Percentiles rank a stretch among this genome's conserved stretches.
These are phyloP conservation scores for Pongo pygmaeus DNA, from an alignment of 2,113 vertebrate genomes.

Conservation along the genomic window DNA sequence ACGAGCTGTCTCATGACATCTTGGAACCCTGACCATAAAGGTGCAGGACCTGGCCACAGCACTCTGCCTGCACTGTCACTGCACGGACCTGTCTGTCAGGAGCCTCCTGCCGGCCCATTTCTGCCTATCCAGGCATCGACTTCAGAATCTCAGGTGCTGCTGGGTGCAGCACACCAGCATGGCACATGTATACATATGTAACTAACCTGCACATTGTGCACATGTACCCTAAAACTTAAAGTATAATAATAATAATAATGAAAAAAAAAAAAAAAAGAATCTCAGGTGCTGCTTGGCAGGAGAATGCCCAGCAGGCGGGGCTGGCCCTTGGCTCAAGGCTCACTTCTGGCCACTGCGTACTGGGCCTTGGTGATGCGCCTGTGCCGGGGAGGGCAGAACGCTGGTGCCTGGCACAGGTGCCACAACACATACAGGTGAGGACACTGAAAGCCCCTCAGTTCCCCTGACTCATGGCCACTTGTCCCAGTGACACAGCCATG, in stretches of 20 bases:
- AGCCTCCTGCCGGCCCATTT: not conserved
- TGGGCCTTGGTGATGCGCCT: too few species aligned
- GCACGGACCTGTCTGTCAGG: fast-evolving
- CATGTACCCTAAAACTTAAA: too few species aligned
- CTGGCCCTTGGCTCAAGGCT: not conserved
- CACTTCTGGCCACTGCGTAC: too few species aligned
- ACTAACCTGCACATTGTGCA: too few species aligned
- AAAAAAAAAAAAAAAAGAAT: too few species aligned
- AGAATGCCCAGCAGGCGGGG: not conserved
- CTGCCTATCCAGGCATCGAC: not conserved
- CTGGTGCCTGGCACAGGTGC: not conserved
- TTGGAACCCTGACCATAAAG: not conserved
- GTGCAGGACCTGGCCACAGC: not conserved
- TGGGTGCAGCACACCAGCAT: too few species aligned
- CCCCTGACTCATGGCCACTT: not conserved
- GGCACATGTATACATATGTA: too few species aligned
- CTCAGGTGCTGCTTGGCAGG: not conserved
- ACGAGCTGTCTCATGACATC: fast-evolving
- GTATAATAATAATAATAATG: too few species aligned
- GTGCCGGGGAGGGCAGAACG: too few species aligned
- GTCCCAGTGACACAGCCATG: too few species aligned
- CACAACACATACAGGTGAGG: not conserved
- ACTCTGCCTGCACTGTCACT: fast-evolving
- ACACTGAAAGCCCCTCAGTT: fast-evolving
- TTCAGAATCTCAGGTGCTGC: not conserved